Percentiles rank a stretch among this genome's conserved stretches.
Conservation (phyloP, 2,113 vertebrate genomes). For the Macaca nemestrina region DNA sequence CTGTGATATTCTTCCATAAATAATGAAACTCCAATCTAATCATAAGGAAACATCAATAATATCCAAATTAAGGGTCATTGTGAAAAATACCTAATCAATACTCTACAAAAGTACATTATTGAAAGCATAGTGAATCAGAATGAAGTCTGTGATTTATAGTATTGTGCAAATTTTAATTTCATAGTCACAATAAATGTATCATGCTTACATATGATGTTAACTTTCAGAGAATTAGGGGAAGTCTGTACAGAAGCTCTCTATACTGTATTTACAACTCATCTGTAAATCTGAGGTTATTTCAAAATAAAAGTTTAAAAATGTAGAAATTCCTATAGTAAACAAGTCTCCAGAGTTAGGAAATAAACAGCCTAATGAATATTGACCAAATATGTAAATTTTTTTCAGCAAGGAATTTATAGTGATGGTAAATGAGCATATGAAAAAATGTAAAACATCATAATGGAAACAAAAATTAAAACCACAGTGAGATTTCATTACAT, state of each 20-base stretch:
- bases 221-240: no score
- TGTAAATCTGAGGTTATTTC: not conserved
- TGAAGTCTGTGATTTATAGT: not conserved
- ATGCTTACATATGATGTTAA: no score
- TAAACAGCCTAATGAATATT: not conserved
- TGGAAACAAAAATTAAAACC: no score
- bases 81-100: not conserved
- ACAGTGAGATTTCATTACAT: no score
- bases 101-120: not conserved
- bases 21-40: not conserved
- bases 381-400: not conserved
- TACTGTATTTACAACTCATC: not conserved
- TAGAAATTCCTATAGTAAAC: no score
- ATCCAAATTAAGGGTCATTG: not conserved
- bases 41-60: not conserved
- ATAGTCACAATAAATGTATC: no score
- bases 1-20: not conserved
- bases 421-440: not conserved
- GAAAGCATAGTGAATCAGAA: not conserved
- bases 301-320: not conserved
- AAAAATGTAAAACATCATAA: no score
- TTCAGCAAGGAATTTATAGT: not conserved
- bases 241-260: no score
- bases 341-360: not conserved
- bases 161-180: not conserved